Evolutionary conservation across 2,888 invertebrate species (phyloP).

Genomic region (Dendrolimus pini): DNA sequence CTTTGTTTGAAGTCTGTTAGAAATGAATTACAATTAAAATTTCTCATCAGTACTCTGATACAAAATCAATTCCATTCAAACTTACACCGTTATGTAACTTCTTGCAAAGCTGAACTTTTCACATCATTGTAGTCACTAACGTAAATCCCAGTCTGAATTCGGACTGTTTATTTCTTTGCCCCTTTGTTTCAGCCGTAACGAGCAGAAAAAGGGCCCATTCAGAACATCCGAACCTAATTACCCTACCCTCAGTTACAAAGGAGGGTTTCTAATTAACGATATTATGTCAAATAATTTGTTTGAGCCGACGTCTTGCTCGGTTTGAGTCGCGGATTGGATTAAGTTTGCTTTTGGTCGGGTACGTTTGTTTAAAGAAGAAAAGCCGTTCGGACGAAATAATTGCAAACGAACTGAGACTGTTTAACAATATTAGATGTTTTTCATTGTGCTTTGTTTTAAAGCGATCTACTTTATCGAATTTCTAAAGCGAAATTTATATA

Average conservation of each 20-base stretch:
- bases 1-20: no score
- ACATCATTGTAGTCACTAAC: slow-evolving; percentile 52
- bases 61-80: slow-evolving; percentile 7
- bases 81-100: slow-evolving; percentile 31
- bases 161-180: slow-evolving; percentile 68
- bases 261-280: slow-evolving; percentile 75
- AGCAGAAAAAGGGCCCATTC: slow-evolving; percentile 75
- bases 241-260: slow-evolving; percentile 63
- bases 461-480: neutral
- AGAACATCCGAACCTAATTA: slow-evolving; percentile 74
- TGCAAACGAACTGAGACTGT: slow-evolving; percentile 21
- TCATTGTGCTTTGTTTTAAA: neutral
- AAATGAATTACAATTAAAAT: no score
- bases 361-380: slow-evolving; percentile 53
- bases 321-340: slow-evolving; percentile 62
- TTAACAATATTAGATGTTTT: slow-evolving; percentile 1
- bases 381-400: slow-evolving; percentile 39
- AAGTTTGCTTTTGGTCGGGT: slow-evolving; percentile 52
- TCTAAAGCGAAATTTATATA: neutral
- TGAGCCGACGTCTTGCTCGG: slow-evolving; percentile 67
- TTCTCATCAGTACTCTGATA: neutral
- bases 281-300: slow-evolving; percentile 77
- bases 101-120: slow-evolving; percentile 39
- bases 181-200: slow-evolving; percentile 73
- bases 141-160: slow-evolving; percentile 64